Percentiles rank a stretch among this genome's conserved stretches.
phyloP scores from a whole-genome alignment of 2,797 vertebrate genomes.

The Gouania willdenowi region DNA sequence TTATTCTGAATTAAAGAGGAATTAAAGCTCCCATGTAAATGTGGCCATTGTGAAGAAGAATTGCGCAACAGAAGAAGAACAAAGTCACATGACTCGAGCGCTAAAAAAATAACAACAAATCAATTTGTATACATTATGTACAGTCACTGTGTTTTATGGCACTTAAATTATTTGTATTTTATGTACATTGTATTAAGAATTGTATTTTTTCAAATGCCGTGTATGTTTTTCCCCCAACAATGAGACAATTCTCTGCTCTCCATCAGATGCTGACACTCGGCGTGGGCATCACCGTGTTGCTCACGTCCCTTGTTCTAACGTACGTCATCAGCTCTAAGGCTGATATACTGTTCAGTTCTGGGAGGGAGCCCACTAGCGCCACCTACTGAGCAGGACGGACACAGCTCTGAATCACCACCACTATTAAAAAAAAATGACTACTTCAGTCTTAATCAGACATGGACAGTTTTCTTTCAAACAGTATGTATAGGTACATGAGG shows the following conservation, averaged over 20 bases:
- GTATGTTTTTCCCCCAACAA: background rate
- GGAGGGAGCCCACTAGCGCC: slow-evolving; percentile 75
- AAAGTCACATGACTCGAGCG: too few relatives aligned
- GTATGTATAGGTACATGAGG: slow-evolving; percentile 40
- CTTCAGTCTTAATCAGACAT: slow-evolving; percentile 22
- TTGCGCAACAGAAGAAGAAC: too few relatives aligned
- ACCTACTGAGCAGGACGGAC: slow-evolving; percentile 79
- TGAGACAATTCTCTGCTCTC: background rate
- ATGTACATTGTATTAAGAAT: too few relatives aligned
- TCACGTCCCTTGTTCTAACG: slow-evolving; percentile 81
- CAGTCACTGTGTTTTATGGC: too few relatives aligned
- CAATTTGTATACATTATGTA: too few relatives aligned
- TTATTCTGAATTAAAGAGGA: too few relatives aligned
- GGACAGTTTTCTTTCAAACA: slow-evolving; percentile 35
- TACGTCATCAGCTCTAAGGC: slow-evolving; percentile 90
- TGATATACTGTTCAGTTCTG: slow-evolving; percentile 81
- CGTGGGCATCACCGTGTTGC: slow-evolving; percentile 78
- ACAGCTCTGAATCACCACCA: slow-evolving; percentile 31
- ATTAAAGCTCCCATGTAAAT: too few relatives aligned
- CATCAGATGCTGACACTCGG: slow-evolving; percentile 85
- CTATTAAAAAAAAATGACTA: slow-evolving; percentile 16
- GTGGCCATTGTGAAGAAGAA: too few relatives aligned
- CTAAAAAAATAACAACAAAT: too few relatives aligned
- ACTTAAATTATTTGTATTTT: too few relatives aligned
- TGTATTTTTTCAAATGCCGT: too few relatives aligned